These are phyloP conservation scores for Gambusia affinis DNA, from an alignment of 2,113 vertebrate species.

Conservation along the genomic window DNA sequence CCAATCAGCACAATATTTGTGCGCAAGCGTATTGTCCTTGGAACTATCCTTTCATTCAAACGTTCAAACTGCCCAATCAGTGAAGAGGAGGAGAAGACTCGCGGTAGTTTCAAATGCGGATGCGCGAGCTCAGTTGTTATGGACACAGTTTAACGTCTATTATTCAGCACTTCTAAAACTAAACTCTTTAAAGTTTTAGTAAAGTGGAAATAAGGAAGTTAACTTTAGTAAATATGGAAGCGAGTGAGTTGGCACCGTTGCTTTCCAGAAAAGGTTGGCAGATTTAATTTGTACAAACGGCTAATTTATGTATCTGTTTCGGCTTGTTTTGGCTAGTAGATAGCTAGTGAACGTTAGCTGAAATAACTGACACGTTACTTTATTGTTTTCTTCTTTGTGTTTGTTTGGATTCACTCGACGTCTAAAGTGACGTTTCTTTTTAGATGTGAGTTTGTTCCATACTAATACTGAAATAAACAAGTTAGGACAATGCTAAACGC, in stretches of 20 bases:
- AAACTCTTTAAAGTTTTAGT: not conserved
- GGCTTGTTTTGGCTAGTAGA: not conserved
- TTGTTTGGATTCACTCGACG: not conserved
- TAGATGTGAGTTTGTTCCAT: not conserved
- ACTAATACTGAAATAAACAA: not conserved
- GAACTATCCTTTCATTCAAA: not conserved
- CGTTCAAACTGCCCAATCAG: conserved; percentile 65
- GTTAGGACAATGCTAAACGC: not conserved
- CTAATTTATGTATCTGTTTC: not conserved
- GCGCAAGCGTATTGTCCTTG: conserved; percentile 18
- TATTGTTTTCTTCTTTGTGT: not conserved
- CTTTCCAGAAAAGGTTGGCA: conserved; percentile 64
- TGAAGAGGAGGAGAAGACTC: not conserved
- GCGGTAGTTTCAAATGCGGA: conserved; percentile 58
- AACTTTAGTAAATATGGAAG: conserved; percentile 46
- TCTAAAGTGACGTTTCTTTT: not conserved
- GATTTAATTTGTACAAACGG: not conserved
- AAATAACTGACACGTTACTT: not conserved
- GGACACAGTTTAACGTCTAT: not conserved
- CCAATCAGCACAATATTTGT: not conserved
- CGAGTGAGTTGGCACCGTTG: conserved; percentile 18
- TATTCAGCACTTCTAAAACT: no score
- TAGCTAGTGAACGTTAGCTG: no score
- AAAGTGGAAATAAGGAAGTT: not conserved
- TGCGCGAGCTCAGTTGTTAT: not conserved